A percentile compares a stretch with the other conserved stretches of the same genome.
Evolutionary conservation across 2,113 vertebrate species (phyloP).

Genomic region (Anoplopoma fimbria): DNA sequence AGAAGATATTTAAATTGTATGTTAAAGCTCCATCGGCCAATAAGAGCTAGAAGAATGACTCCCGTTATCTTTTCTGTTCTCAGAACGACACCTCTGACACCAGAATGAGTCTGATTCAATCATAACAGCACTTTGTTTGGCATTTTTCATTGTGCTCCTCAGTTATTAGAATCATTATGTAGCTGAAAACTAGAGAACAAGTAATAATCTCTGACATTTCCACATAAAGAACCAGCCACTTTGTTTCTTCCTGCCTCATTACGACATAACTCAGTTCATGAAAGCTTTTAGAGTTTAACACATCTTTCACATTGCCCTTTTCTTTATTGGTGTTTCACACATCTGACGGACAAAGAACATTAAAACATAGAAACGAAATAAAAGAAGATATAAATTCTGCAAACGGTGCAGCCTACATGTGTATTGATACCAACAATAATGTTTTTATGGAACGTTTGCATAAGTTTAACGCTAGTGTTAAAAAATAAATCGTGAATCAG

Average conservation of each 20-base stretch:
- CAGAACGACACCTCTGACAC: slow-evolving; percentile 25
- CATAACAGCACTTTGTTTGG: slow-evolving; percentile 41
- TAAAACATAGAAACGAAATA: not conserved
- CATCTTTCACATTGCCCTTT: not conserved
- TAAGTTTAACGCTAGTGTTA: not conserved
- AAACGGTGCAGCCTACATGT: not conserved
- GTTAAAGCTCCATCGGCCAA: no score
- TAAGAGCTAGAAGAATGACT: no score
- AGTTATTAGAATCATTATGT: slow-evolving; percentile 16
- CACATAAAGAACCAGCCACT: slow-evolving; percentile 13
- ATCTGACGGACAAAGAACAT: not conserved
- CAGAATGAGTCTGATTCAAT: not conserved
- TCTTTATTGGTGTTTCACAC: not conserved
- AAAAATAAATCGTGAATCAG: not conserved
- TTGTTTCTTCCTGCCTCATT: not conserved
- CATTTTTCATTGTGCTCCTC: slow-evolving; percentile 10
- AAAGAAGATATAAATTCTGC: not conserved
- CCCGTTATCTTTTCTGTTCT: no score
- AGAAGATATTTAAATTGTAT: no score
- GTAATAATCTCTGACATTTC: slow-evolving; percentile 43
- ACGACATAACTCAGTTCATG: not conserved
- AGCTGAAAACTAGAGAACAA: not conserved
- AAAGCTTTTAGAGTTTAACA: not conserved
- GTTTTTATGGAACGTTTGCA: not conserved
- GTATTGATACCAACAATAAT: not conserved